Evolutionary conservation across 2,113 vertebrate genomes (phyloP).

Genomic region (Hemiscyllium ocellatum): DNA sequence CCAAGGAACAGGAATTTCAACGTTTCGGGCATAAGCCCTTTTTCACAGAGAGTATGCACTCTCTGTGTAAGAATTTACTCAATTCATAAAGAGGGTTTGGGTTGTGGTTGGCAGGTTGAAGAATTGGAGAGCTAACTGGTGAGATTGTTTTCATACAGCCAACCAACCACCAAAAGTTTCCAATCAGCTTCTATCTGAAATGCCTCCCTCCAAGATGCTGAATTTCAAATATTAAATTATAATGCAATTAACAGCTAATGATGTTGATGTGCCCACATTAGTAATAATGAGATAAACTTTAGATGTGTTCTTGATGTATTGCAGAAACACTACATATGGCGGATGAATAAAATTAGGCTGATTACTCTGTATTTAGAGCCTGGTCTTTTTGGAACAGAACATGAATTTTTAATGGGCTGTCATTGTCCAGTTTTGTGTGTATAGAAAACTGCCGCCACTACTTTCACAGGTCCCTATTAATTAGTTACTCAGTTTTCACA

Average conservation of each 20-base stretch:
- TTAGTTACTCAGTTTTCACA: too few species aligned
- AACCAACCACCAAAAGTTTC: background rate
- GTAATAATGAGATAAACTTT: background rate
- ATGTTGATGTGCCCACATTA: background rate
- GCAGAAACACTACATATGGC: background rate
- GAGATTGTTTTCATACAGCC: background rate
- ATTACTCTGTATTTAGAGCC: background rate
- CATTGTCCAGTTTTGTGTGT: background rate
- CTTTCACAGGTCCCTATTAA: background rate
- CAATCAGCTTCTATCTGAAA: too few species aligned
- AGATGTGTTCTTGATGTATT: background rate
- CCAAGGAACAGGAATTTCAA: too few species aligned
- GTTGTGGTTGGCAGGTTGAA: too few species aligned
- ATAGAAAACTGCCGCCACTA: background rate
- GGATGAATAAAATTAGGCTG: background rate
- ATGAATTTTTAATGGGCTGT: background rate
- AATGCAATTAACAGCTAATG: background rate
- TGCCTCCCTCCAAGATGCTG: too few species aligned
- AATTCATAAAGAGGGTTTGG: too few species aligned
- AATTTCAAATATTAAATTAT: too few species aligned
- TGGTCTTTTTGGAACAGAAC: background rate
- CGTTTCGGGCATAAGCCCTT: too few species aligned
- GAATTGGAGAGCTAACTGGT: too few species aligned
- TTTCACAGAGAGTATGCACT: too few species aligned
- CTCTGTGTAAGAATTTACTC: too few species aligned